Percentiles rank a stretch among this genome's conserved stretches.
Evolutionary conservation across 2,888 invertebrate genomes (phyloP).

Genomic region (Malthinus flaveolus): DNA sequence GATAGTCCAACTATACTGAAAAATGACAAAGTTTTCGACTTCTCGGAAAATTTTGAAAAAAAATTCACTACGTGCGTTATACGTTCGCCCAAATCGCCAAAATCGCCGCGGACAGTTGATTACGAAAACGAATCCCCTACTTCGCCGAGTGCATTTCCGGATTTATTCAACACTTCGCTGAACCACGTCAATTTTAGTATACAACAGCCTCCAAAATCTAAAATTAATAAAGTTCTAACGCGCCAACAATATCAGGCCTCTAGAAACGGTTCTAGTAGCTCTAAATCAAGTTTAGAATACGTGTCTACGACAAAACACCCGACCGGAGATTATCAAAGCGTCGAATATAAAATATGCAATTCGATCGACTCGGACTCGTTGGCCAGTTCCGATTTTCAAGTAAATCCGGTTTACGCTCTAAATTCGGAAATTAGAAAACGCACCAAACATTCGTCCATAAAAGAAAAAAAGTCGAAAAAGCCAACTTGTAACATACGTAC

Average conservation of each 20-base stretch:
- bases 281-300: constrained; percentile 50
- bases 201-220: constrained; percentile 47
- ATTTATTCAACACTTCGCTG: constrained; percentile 34
- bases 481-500: constrained; percentile 59
- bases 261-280: constrained; percentile 48
- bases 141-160: constrained; percentile 25
- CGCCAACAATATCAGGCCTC: constrained; percentile 48
- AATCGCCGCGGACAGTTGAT: constrained; percentile 42
- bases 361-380: constrained; percentile 49
- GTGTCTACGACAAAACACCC: constrained; percentile 50
- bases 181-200: constrained; percentile 48
- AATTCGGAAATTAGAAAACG: constrained; percentile 18
- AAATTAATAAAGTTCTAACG: constrained; percentile 37
- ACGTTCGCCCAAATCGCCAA: constrained; percentile 42
- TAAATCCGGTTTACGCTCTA: constrained; percentile 17
- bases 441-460: constrained; percentile 47
- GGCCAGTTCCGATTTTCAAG: constrained; percentile 34
- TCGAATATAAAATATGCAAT: constrained; percentile 52
- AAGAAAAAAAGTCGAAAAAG: constrained; percentile 46
- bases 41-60: constrained; percentile 25
- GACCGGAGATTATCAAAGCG: constrained; percentile 49
- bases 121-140: constrained; percentile 37
- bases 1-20: constrained; percentile 37
- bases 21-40: constrained; percentile 34
- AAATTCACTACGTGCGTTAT: constrained; percentile 26